Evolutionary conservation across 2,888 invertebrate genomes (phyloP).

Genomic region (Alviniconcha strummeri): DNA sequence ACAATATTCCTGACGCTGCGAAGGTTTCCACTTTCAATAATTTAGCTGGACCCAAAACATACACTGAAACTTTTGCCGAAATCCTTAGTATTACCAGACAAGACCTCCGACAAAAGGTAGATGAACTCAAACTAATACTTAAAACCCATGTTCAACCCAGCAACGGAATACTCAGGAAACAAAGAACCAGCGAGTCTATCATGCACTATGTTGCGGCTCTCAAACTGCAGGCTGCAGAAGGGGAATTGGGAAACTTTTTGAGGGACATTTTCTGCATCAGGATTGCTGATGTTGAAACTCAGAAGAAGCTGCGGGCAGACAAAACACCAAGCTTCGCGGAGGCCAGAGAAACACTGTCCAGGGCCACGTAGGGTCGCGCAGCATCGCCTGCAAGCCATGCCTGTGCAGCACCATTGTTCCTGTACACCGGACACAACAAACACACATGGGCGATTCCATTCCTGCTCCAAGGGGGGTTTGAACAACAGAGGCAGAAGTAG

Average conservation of each 20-base stretch:
- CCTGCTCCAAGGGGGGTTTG: not conserved
- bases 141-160: not conserved
- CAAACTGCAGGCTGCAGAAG: not conserved
- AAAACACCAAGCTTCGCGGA: not conserved
- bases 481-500: not conserved
- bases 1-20: not conserved
- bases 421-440: too few species aligned
- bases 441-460: too few species aligned
- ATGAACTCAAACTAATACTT: not conserved
- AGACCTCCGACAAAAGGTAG: not conserved
- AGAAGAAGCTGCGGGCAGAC: slow-evolving; percentile 1
- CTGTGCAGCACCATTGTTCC: too few species aligned
- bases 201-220: slow-evolving; percentile 3
- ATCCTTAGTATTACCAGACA: not conserved
- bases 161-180: not conserved
- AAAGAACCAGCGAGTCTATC: not conserved
- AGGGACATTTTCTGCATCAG: not conserved
- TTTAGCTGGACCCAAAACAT: slow-evolving; percentile 7
- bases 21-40: not conserved
- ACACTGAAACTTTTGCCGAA: not conserved
- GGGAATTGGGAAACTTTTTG: not conserved
- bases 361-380: not conserved
- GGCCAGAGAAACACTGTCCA: not conserved
- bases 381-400: too few species aligned
- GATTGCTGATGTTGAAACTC: slow-evolving; percentile 1